Base-by-base conservation (phyloP, 1,140 invertebrate species). In the Sycobia sp. region DNA sequence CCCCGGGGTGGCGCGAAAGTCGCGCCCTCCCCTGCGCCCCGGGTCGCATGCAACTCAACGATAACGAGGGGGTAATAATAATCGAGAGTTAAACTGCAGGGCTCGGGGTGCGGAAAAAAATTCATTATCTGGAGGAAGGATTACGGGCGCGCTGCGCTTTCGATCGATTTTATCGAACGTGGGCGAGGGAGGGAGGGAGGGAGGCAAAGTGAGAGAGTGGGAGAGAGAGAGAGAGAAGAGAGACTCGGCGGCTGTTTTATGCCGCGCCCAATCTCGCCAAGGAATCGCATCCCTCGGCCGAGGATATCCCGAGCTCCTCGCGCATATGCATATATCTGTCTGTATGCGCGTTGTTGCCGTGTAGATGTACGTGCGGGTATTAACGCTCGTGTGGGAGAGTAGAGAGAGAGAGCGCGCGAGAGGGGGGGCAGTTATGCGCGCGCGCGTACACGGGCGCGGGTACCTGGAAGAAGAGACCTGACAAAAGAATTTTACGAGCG, bases 11-110 rank as follows among this genome's bases (percentile, higher is more conserved):
- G 29, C 29, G 29, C 29, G 11, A 32, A 32, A 32, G 29, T 51
- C 49, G 29, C 18, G 29, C 49, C 2, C 32, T 8, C 50, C 11
- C 9, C 27, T 4, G 13, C 9, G 4, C 9, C 46, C 22, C 27
- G 46, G 13, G 20, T 41, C 51, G 44, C 36, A 51, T 47, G 53
- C 44, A 54, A n/a, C n/a, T n/a, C 54, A 71, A 64, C 73, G 73
- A 75, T 76, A 76, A 76, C 75, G 69, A 76, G 75, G n/a, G n/a
- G n/a, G 73, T 72, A 76, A 74, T 76, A 74, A 76, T 73, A 74
- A 76, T 76, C 74, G 62, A 43, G n/a, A n/a, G 55, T 66, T 68
- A 69, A 70, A 66, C 67, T 67, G 38, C 36, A 27, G 11, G 62
- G 43, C 29, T 11, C 29, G 41, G 59, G 65, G 44, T 8, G 47